Evolutionary conservation across 2,113 vertebrate species (phyloP), one percentile per base, ranked within the genome.

Genomic region (Ammodytes marinus): DNA sequence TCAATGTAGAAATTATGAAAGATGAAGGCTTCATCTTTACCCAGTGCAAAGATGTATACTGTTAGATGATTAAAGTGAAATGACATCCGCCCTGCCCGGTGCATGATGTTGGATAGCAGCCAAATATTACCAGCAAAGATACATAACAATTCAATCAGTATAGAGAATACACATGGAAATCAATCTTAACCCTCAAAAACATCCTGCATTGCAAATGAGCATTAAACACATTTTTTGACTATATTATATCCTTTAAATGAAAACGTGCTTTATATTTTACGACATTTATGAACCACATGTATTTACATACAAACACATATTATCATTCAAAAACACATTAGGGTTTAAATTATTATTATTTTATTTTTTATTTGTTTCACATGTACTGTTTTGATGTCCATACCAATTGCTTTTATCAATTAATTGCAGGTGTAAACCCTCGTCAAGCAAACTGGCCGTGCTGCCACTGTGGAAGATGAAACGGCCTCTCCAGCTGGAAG

Each of bases 401-500:
- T n/a, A 72, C 53, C 19, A 64, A 79, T 86, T 85, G 59, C 42
- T 47, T 90, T 77, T 84, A 79, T 90, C 69, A 66, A 74, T 86
- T 65, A 72, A 82, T 86, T 90, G 66, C 89, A 91, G 90, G 86
- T 87, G 80, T 74, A 69, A 72, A 72, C 53, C 40, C 74, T 89
- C 10, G 4, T 65, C 79, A 75, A 59, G 74, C 2, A 43, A 84
- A 43, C 50, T 57, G 54, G 46, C 79, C 54, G 4, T 11, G 54
- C 63, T 80, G 80, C 84, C 78, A 75, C 40, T 45, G 50, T 61
- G 74, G 79, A 86, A 63, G 73, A 77, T 88, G 79, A 85, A 80
- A 77, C 40, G 53, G 64, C 74, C 68, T 77, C 73, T 88, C 88
- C 91, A 83, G 85, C 87, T 90, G 88, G 82, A 91, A 60, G 89